Percentiles rank a stretch among this genome's conserved stretches.
Conservation (phyloP, 2,797 vertebrate species). For the Arnoldichthys spilopterus region DNA sequence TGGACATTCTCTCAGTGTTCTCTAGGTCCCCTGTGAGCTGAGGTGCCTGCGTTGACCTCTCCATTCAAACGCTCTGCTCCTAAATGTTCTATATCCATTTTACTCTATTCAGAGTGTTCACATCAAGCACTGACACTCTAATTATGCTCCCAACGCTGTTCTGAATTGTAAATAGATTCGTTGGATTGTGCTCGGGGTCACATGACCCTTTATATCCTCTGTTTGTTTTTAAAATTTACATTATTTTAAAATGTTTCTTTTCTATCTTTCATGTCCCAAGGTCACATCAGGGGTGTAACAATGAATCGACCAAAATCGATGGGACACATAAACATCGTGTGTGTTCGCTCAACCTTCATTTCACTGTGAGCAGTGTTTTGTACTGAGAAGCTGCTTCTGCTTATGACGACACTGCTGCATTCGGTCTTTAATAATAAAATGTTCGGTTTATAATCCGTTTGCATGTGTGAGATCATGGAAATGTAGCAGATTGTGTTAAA, state of each 20-base stretch:
- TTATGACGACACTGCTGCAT: too few relatives aligned
- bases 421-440: too few relatives aligned
- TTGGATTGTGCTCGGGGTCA: background rate
- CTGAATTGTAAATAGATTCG: constrained; percentile 35
- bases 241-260: background rate
- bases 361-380: too few relatives aligned
- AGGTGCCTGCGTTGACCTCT: constrained; percentile 31
- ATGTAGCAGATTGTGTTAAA: too few relatives aligned
- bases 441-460: too few relatives aligned
- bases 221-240: background rate
- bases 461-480: too few relatives aligned
- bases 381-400: too few relatives aligned
- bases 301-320: too few relatives aligned
- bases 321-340: too few relatives aligned
- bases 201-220: background rate
- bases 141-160: constrained; percentile 40
- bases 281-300: too few relatives aligned
- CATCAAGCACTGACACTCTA: constrained; percentile 43
- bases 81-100: constrained; percentile 29
- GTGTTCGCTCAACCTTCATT: too few relatives aligned
- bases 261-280: background rate
- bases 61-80: constrained; percentile 19
- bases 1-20: constrained; percentile 27
- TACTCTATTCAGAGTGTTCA: constrained; percentile 38
- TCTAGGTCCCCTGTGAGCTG: constrained; percentile 14